A percentile compares a stretch with the other conserved stretches of the same genome.
Conservation (phyloP, 2,797 vertebrate species). For the Columba guinea region DNA sequence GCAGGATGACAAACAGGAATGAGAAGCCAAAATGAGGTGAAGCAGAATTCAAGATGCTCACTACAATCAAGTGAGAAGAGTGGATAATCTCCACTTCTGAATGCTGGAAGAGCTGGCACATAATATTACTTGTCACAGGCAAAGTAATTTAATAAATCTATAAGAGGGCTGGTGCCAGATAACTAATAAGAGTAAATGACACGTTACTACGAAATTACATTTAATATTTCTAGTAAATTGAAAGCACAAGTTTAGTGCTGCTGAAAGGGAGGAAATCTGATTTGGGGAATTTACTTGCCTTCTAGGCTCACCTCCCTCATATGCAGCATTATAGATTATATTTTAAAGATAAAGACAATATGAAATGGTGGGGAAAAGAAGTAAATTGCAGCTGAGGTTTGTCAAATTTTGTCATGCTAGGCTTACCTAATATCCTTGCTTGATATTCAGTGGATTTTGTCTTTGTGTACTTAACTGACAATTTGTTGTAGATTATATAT, state of each 20-base stretch:
- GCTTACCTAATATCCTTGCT: not conserved
- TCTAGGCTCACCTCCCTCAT: not conserved
- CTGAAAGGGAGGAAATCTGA: not conserved
- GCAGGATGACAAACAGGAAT: not conserved
- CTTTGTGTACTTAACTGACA: not conserved
- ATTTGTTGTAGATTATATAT: not conserved
- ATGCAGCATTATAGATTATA: not conserved
- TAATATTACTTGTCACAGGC: not conserved
- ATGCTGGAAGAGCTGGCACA: not conserved
- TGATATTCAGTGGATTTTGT: not conserved
- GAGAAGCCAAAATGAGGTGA: not conserved
- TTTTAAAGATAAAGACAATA: not conserved
- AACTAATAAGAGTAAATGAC: not conserved
- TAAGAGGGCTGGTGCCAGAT: not conserved
- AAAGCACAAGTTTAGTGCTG: not conserved
- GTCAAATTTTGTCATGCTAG: not conserved
- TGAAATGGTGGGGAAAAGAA: not conserved
- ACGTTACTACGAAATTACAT: not conserved
- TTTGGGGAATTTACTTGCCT: not conserved
- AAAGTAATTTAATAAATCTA: not conserved
- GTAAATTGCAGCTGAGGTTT: not conserved
- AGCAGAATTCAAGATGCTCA: not conserved
- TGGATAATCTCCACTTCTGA: not conserved
- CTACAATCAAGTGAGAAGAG: not conserved
- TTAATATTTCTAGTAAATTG: conserved; percentile 10